Conservation (phyloP, 2,113 vertebrate species). For the Syngnathus typhle region DNA sequence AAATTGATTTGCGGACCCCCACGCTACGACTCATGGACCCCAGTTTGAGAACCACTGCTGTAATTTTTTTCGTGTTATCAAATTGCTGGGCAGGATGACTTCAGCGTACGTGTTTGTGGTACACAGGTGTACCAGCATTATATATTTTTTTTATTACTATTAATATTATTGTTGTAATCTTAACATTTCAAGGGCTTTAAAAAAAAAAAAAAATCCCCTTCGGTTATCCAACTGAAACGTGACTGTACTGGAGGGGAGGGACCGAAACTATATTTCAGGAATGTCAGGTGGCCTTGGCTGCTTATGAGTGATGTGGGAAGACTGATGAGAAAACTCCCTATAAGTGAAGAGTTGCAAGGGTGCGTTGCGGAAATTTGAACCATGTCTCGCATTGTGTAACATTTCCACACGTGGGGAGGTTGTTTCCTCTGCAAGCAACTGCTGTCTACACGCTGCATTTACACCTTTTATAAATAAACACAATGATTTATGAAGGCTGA, state of each 20-base stretch:
- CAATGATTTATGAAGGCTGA: neutral
- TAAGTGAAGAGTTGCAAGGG: slow-evolving; percentile 12
- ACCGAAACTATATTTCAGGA: neutral
- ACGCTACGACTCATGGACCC: too few relatives aligned
- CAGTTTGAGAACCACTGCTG: neutral
- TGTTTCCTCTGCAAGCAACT: neutral
- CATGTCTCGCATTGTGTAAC: slow-evolving; percentile 17
- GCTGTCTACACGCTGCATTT: neutral
- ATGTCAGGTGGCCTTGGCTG: neutral
- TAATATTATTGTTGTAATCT: neutral
- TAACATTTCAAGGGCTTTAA: neutral
- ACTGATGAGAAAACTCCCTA: slow-evolving; percentile 58
- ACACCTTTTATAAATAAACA: neutral
- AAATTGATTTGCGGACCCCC: too few relatives aligned
- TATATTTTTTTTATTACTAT: neutral
- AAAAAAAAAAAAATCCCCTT: neutral
- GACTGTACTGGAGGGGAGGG: neutral
- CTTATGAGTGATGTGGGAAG: neutral
- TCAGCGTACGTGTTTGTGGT: slow-evolving; percentile 26
- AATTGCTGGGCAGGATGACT: too few relatives aligned
- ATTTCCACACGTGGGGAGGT: slow-evolving; percentile 1
- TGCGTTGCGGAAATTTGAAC: slow-evolving; percentile 38
- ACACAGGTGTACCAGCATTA: slow-evolving; percentile 41
- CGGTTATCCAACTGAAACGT: neutral
- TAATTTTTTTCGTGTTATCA: neutral